Conservation (phyloP, 1,140 invertebrate species). For the Heliconius eleuchia region DNA sequence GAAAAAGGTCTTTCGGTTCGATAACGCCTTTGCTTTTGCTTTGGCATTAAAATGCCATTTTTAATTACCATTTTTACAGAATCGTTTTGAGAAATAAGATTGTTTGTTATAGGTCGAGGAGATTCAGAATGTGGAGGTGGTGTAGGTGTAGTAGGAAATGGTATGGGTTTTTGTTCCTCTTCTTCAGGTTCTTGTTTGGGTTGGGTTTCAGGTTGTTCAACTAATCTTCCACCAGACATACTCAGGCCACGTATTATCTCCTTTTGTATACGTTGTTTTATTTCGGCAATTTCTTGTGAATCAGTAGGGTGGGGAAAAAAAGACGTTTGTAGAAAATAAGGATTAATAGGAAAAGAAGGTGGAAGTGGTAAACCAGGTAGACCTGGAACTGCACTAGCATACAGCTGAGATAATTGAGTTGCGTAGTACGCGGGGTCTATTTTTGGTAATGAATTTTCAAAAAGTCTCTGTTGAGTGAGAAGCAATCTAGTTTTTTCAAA, state of each 20-base stretch:
- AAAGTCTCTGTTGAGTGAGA: constrained; percentile 83
- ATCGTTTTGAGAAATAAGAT: constrained; percentile 76
- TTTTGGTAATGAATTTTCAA: constrained; percentile 80
- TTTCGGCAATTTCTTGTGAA: constrained; percentile 82
- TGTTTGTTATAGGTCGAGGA: constrained; percentile 61
- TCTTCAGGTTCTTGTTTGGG: constrained; percentile 70
- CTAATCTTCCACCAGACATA: constrained; percentile 85
- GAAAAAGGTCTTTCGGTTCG: constrained; percentile 94
- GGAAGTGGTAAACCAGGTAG: constrained; percentile 80
- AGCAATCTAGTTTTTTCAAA: constrained; percentile 81
- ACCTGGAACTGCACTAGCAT: constrained; percentile 75
- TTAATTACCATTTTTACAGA: constrained; percentile 94
- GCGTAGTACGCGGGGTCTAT: constrained; percentile 83
- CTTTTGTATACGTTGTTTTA: constrained; percentile 86
- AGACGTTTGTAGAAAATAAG: constrained; percentile 83
- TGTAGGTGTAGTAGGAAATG: constrained; percentile 55
- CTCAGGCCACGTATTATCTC: constrained; percentile 85
- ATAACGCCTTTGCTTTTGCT: constrained; percentile 94
- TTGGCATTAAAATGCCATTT: constrained; percentile 93
- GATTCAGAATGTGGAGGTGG: constrained; percentile 67
- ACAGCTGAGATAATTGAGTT: constrained; percentile 82
- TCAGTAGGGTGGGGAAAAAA: constrained; percentile 83
- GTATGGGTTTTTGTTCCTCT: constrained; percentile 70
- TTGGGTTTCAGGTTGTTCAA: constrained; percentile 78
- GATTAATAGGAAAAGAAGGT: constrained; percentile 81